Evolutionary conservation across 2,113 vertebrate species (phyloP).

Genomic region (Anthoscopus minutus): DNA sequence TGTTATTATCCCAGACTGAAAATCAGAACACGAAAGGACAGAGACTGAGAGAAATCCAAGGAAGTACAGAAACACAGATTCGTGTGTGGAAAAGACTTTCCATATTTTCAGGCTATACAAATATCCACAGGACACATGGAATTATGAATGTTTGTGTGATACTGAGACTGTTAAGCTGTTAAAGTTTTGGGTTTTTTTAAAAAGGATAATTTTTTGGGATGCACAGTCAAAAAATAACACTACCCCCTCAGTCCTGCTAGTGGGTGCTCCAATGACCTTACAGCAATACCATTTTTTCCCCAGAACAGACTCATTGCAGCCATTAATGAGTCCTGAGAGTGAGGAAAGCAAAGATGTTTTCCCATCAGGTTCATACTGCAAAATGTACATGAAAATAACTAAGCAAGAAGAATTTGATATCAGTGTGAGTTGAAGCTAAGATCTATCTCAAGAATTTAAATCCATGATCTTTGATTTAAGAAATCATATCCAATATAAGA

Average conservation of each 20-base stretch:
- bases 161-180: not conserved
- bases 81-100: not conserved
- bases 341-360: not conserved
- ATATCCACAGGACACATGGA: not conserved
- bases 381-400: not conserved
- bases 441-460: not conserved
- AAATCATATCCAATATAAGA: not conserved
- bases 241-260: not conserved
- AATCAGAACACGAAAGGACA: not conserved
- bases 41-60: not conserved
- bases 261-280: not conserved
- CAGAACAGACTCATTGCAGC: not conserved
- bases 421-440: not conserved
- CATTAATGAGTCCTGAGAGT: not conserved
- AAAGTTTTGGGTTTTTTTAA: not conserved
- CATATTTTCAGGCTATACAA: not conserved
- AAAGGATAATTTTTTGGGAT: not conserved
- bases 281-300: not conserved
- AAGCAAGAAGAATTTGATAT: not conserved
- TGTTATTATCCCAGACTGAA: not conserved
- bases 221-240: not conserved
- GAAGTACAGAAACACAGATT: rapidly evolving
- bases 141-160: not conserved
- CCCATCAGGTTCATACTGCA: not conserved
- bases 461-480: not conserved